A percentile compares a stretch with the other conserved stretches of the same genome.
Conservation (phyloP, 2,888 invertebrate genomes). For the Glyphotaelius pellucidus region DNA sequence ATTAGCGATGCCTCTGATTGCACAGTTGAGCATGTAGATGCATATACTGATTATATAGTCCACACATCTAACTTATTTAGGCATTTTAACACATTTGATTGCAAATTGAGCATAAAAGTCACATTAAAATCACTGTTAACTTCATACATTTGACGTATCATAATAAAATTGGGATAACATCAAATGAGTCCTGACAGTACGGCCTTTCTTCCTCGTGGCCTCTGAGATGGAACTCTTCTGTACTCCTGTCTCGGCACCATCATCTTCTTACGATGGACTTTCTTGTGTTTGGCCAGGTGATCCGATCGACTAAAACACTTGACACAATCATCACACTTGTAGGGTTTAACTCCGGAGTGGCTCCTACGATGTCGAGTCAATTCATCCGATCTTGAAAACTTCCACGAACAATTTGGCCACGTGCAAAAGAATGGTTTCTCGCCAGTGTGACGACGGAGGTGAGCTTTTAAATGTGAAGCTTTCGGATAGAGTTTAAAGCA, state of each 20-base stretch:
- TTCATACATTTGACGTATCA: neutral
- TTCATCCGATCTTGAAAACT: constrained; percentile 96
- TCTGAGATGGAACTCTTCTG: constrained; percentile 42
- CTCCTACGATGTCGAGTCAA: constrained; percentile 94
- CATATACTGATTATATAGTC: neutral
- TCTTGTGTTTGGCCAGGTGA: constrained; percentile 94
- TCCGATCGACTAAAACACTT: constrained; percentile 96
- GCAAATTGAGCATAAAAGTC: neutral
- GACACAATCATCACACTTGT: constrained; percentile 90
- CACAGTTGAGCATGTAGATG: neutral
- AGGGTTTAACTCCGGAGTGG: constrained; percentile 97
- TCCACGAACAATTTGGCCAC: constrained; percentile 92
- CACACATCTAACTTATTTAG: neutral
- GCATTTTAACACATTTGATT: neutral
- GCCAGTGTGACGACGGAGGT: constrained; percentile 90
- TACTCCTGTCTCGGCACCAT: constrained; percentile 50
- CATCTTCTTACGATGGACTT: constrained; percentile 83
- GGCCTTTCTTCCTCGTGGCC: constrained; percentile 60
- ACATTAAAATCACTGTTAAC: neutral
- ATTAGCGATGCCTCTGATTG: neutral
- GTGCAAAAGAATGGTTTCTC: constrained; percentile 86
- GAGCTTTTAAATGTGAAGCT: constrained; percentile 93
- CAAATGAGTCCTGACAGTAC: constrained; percentile 56
- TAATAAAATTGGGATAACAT: neutral
- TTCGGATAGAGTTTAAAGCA: constrained; percentile 92